These are phyloP conservation scores for Stigmatopora nigra DNA, from an alignment of 2,113 vertebrate genomes.

Conservation along the genomic window DNA sequence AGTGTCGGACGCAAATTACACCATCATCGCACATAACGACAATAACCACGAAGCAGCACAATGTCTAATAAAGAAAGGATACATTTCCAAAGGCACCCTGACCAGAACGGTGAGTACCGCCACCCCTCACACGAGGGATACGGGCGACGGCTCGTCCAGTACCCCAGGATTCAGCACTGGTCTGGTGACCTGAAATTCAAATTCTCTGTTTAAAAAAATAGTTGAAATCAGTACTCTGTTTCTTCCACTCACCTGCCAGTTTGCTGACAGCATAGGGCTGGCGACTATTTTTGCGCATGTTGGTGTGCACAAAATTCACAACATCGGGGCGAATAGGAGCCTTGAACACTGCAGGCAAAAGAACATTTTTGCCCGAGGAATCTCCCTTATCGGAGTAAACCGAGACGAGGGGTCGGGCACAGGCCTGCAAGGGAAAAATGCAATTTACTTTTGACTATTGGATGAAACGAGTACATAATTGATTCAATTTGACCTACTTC, in stretches of 20 bases:
- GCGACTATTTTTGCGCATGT: slow-evolving; percentile 93
- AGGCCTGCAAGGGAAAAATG: slow-evolving; percentile 70
- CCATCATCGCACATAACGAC: slow-evolving; percentile 65
- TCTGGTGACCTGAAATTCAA: slow-evolving; percentile 82
- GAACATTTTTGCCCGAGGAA: slow-evolving; percentile 85
- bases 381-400: slow-evolving; percentile 96
- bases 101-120: slow-evolving; percentile 95
- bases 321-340: slow-evolving; percentile 93
- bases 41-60: not conserved
- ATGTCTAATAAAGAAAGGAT: slow-evolving; percentile 69
- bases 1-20: slow-evolving; percentile 78
- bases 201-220: not conserved
- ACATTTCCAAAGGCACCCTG: slow-evolving; percentile 98
- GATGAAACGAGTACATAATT: not conserved
- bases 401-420: slow-evolving; percentile 87
- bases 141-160: slow-evolving; percentile 97
- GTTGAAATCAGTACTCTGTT: not conserved
- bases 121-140: slow-evolving; percentile 92
- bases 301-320: slow-evolving; percentile 97
- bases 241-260: slow-evolving; percentile 77
- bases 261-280: slow-evolving; percentile 96
- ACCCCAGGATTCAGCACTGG: slow-evolving; percentile 97
- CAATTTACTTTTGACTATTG: not conserved
- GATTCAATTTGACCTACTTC: not conserved
- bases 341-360: slow-evolving; percentile 89